A percentile compares a stretch with the other conserved stretches of the same genome.
Conservation (phyloP, 1,140 invertebrate species). For the Sogatella furcifera region DNA sequence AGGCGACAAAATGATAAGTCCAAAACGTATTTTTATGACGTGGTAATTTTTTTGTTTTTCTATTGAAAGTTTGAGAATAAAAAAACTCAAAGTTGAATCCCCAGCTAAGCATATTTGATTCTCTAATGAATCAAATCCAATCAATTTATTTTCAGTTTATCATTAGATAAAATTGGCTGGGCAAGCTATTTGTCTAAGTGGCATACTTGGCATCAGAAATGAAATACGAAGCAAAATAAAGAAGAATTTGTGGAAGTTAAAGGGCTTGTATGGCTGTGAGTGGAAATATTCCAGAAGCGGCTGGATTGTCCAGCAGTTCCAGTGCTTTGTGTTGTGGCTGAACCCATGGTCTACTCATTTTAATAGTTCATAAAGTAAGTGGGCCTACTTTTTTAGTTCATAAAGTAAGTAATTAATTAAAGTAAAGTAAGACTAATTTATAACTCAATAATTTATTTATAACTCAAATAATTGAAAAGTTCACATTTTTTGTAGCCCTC, state of each 20-base stretch:
- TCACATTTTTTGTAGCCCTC: too few species aligned
- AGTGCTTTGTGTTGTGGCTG: constrained; percentile 92
- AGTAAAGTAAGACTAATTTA: too few species aligned
- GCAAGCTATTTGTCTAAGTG: constrained; percentile 92
- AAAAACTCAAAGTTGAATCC: too few species aligned
- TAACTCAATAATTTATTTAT: too few species aligned
- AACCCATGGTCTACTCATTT: constrained; percentile 71
- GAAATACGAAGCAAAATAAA: constrained; percentile 31
- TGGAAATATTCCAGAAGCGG: constrained; percentile 79
- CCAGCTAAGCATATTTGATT: too few species aligned
- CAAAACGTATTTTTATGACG: too few species aligned
- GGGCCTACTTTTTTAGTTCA: not conserved
- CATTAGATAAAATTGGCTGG: constrained; percentile 58
- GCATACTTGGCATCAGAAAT: constrained; percentile 73
- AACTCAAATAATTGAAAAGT: too few species aligned
- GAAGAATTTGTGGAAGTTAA: constrained; percentile 34
- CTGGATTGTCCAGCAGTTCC: constrained; percentile 94
- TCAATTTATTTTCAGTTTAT: constrained; percentile 30
- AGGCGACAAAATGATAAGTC: too few species aligned
- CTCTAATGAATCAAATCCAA: too few species aligned
- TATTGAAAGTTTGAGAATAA: too few species aligned
- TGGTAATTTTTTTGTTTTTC: too few species aligned
- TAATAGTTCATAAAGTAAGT: constrained; percentile 57
- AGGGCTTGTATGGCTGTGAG: constrained; percentile 52
- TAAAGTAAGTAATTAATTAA: too few species aligned